phyloP scores from a whole-genome alignment of 2,888 invertebrate species.

The Phaonia tiefii region DNA sequence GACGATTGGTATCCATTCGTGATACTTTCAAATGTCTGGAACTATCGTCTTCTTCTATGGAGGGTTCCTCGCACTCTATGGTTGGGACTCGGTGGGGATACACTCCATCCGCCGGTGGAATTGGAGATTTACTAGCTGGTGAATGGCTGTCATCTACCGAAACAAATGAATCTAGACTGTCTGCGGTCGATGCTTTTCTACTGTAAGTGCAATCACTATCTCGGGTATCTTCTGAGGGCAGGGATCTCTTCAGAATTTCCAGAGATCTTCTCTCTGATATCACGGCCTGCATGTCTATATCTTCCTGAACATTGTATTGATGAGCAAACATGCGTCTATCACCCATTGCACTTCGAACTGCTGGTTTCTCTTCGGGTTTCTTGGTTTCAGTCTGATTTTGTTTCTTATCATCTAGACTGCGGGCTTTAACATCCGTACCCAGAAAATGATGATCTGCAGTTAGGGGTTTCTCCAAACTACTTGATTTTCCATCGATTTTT shows the following conservation, averaged over 20 bases:
- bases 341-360: slow-evolving; percentile 74
- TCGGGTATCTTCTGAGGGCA: slow-evolving; percentile 81
- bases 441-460: slow-evolving; percentile 83
- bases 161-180: slow-evolving; percentile 81
- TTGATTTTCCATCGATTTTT: slow-evolving; percentile 84
- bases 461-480: slow-evolving; percentile 85
- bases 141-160: slow-evolving; percentile 86
- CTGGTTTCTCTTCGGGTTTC: slow-evolving; percentile 80
- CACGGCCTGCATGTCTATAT: slow-evolving; percentile 83
- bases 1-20: slow-evolving; percentile 75
- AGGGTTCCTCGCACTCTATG: slow-evolving; percentile 80
- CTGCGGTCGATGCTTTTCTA: slow-evolving; percentile 81
- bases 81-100: slow-evolving; percentile 80
- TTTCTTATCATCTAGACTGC: slow-evolving; percentile 85
- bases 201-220: slow-evolving; percentile 74
- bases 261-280: slow-evolving; percentile 84
- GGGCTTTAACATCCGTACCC: slow-evolving; percentile 85
- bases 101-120: slow-evolving; percentile 72
- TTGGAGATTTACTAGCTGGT: slow-evolving; percentile 80
- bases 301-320: slow-evolving; percentile 78
- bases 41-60: slow-evolving; percentile 79
- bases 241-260: slow-evolving; percentile 83
- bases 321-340: slow-evolving; percentile 79
- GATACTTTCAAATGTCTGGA: slow-evolving; percentile 77
- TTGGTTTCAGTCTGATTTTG: slow-evolving; percentile 72